Base-by-base conservation (phyloP, 2,888 invertebrate species). In the Vesta saturnalis region DNA sequence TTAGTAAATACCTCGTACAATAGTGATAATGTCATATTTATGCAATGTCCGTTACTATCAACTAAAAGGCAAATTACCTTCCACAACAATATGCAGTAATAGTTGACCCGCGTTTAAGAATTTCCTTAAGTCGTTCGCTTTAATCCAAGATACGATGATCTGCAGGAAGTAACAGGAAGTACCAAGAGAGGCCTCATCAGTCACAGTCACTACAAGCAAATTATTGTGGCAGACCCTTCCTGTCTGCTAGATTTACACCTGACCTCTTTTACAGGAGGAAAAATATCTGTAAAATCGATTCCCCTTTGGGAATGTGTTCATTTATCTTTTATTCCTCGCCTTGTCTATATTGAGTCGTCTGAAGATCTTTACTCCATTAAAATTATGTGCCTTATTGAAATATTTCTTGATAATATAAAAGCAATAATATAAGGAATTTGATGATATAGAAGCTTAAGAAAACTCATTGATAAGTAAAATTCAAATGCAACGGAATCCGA, bases 171-270 rank as follows among this genome's bases (percentile, higher is more conserved):
- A 71, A 60, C 65, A 64, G 76, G 76, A 76, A 77, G 72, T 70
- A 63, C 70, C 65, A 58, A 67, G 72, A 74, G 74, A 76, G 75
- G 76, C 74, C 76, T 77, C 78, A 78, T 79, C 79, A 77, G 77
- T 79, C 79, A 78, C 78, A 76, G 77, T 79, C 77, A 76, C 67
- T 74, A 72, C 76, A 75, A 78, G 76, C 78, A 78, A 79, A 78
- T 78, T 79, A 78, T 78, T 77, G 78, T 74, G 79, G 78, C 74
- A 72, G 75, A 75, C 77, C 77, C 75, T 77, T 78, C 75, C 77
- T 76, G 73, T 73, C 76, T 71, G 66, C 73, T 74, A 77, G 77
- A 78, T 78, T 78, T 78, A 78, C 77, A 78, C 77, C 75, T 77
- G 76, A 75, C 77, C 77, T 74, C 75, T 77, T 75, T 72, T 72